These are phyloP conservation scores for Lypha dubia DNA, from an alignment of 2,888 invertebrate genomes.

Conservation along the genomic window DNA sequence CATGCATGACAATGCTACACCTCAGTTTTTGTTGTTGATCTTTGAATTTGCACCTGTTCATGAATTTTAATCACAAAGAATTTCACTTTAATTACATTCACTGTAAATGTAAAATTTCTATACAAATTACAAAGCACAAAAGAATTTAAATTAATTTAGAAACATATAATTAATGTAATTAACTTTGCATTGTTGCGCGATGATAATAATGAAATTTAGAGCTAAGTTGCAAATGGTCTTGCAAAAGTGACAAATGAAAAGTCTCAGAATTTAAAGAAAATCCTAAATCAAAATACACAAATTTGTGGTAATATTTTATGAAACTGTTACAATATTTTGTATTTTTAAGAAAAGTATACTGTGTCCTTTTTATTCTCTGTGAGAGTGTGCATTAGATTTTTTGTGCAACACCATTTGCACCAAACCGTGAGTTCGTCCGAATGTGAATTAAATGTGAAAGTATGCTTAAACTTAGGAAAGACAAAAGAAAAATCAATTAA, in stretches of 20 bases:
- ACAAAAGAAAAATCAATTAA: not conserved
- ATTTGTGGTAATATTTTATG: no score
- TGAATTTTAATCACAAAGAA: conserved; percentile 31
- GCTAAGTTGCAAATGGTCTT: no score
- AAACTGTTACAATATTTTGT: no score
- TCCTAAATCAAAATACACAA: no score
- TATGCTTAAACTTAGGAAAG: not conserved
- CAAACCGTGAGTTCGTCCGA: no score
- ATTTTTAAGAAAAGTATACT: no score
- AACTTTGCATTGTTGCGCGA: not conserved
- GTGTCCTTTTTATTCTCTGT: no score
- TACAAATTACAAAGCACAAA: not conserved
- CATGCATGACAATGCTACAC: conserved; percentile 65
- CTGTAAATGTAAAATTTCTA: not conserved
- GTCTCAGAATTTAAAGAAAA: no score
- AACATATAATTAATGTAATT: not conserved
- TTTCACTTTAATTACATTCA: not conserved
- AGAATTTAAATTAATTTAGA: not conserved
- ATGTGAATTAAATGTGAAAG: not conserved
- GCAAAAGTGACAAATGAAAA: no score
- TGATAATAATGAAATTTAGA: no score
- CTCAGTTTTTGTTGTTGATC: conserved; percentile 26
- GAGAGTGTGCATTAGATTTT: no score
- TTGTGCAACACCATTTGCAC: no score
- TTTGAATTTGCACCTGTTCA: conserved; percentile 6